Evolutionary conservation across 2,888 invertebrate genomes (phyloP).

Genomic region (Lithophane semibrunnea): DNA sequence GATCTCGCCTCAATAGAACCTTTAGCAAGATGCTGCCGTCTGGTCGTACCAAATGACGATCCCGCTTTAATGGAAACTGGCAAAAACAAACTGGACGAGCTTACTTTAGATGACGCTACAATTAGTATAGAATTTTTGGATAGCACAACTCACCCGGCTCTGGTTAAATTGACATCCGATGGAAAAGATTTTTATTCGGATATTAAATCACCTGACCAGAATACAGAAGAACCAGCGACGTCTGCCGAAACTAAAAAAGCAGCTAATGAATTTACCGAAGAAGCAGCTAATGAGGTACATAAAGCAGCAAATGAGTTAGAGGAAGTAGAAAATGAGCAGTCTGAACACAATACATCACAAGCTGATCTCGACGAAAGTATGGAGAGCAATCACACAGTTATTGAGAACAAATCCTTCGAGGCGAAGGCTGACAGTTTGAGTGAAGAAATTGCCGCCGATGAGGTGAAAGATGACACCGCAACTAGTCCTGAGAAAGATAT

Average conservation of each 20-base stretch:
- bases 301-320: conserved; percentile 31
- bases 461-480: conserved; percentile 55
- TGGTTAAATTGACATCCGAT: conserved; percentile 91
- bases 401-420: conserved; percentile 82
- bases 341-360: conserved; percentile 71
- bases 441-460: conserved; percentile 57
- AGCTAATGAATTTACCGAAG: conserved; percentile 19
- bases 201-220: conserved; percentile 54
- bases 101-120: conserved; percentile 79
- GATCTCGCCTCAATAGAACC: conserved; percentile 90
- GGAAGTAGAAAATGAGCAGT: conserved; percentile 48
- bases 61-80: conserved; percentile 82
- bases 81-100: conserved; percentile 80
- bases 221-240: conserved; percentile 9
- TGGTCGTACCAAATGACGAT: conserved; percentile 87
- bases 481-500: conserved; percentile 68
- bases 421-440: conserved; percentile 67
- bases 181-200: conserved; percentile 83
- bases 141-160: conserved; percentile 89
- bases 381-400: conserved; percentile 83
- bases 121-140: conserved; percentile 92
- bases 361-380: conserved; percentile 83
- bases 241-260: conserved; percentile 27
- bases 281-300: conserved; percentile 42
- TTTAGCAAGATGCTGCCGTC: conserved; percentile 91